Evolutionary conservation across 2,888 invertebrate species (phyloP).

Genomic region (Rhimphoctona megacephalus): DNA sequence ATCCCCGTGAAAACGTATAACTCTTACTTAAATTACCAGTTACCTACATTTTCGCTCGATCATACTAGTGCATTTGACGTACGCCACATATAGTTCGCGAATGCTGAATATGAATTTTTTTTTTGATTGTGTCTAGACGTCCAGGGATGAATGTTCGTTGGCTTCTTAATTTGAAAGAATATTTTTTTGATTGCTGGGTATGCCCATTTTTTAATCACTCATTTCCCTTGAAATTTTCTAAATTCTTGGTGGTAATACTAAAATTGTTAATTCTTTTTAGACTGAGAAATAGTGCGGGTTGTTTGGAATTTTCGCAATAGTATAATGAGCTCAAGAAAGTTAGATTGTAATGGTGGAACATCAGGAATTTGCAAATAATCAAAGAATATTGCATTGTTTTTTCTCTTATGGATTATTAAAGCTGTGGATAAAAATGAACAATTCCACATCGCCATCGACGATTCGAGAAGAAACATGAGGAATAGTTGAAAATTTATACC

Average conservation of each 20-base stretch:
- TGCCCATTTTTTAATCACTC: not conserved
- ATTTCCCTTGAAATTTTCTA: not conserved
- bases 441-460: conserved; percentile 10
- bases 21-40: not conserved
- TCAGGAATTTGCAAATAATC: not conserved
- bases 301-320: not conserved
- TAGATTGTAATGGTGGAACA: not conserved
- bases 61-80: conserved; percentile 22
- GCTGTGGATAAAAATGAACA: not conserved
- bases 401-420: not conserved
- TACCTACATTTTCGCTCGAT: conserved; percentile 39
- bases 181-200: not conserved
- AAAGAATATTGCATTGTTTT: not conserved
- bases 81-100: not conserved
- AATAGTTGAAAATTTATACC: conserved; percentile 26
- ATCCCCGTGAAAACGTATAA: conserved; percentile 31
- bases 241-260: not conserved
- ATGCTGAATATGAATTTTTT: conserved; percentile 2
- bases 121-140: not conserved
- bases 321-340: not conserved
- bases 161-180: not conserved
- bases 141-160: not conserved
- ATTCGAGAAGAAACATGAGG: not conserved
- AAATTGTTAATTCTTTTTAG: not conserved
- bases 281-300: not conserved